Percentiles rank a stretch among this genome's conserved stretches.
These are phyloP conservation scores for Lepidurus couesii DNA, from an alignment of 1,140 invertebrate species.

Conservation along the genomic window DNA sequence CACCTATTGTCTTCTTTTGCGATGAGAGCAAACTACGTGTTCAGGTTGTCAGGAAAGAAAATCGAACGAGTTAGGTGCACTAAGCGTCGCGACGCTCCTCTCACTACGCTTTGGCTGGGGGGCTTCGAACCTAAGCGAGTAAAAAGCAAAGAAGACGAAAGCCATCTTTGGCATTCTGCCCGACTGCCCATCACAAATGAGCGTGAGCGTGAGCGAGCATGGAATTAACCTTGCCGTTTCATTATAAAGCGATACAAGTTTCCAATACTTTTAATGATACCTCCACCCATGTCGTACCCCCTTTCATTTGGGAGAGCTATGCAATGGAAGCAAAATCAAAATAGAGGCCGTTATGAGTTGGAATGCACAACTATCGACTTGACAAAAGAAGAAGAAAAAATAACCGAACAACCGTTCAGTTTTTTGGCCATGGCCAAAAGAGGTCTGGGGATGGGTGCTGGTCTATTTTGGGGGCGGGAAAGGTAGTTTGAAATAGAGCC, in stretches of 20 bases:
- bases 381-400: background rate
- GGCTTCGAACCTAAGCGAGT: background rate
- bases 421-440: constrained; percentile 12
- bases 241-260: background rate
- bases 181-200: constrained; percentile 13
- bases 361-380: no score
- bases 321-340: no score
- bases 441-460: constrained; percentile 12
- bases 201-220: background rate
- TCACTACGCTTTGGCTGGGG: background rate
- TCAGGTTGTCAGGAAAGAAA: background rate
- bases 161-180: background rate
- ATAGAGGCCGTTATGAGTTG: no score
- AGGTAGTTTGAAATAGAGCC: background rate
- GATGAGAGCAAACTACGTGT: background rate
- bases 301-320: no score
- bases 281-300: background rate
- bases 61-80: constrained; percentile 17
- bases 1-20: no score
- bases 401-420: background rate
- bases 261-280: constrained; percentile 1
- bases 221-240: constrained; percentile 9
- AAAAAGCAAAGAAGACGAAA: background rate
- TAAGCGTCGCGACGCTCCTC: constrained; percentile 16
- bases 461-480: constrained; percentile 9